phyloP scores from a whole-genome alignment of 2,797 vertebrate species.

The Gymnodraco acuticeps region DNA sequence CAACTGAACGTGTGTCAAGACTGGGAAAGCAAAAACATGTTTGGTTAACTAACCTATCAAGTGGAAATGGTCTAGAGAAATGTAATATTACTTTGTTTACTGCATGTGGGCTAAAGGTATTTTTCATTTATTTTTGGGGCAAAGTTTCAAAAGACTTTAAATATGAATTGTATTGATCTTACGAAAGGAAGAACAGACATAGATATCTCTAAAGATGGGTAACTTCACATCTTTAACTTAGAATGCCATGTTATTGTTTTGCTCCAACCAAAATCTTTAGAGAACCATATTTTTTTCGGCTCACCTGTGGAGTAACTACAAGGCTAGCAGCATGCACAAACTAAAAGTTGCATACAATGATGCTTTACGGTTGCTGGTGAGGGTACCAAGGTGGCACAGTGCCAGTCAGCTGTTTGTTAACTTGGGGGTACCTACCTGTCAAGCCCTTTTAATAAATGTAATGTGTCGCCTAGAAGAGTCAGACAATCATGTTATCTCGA shows the following conservation, averaged over 20 bases:
- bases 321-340: too few relatives aligned
- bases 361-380: too few relatives aligned
- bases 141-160: not conserved
- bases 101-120: not conserved
- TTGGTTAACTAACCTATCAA: conserved; percentile 22
- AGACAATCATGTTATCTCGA: too few relatives aligned
- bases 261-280: not conserved
- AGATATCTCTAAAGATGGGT: too few relatives aligned
- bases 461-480: too few relatives aligned
- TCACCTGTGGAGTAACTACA: too few relatives aligned
- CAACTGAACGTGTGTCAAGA: conserved; percentile 7
- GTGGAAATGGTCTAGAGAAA: conserved; percentile 21
- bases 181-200: not conserved
- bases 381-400: too few relatives aligned
- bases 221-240: not conserved
- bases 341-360: too few relatives aligned
- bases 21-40: conserved; percentile 11
- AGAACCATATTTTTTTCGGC: too few relatives aligned
- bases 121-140: not conserved
- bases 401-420: too few relatives aligned
- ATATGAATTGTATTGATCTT: not conserved
- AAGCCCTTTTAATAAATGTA: too few relatives aligned
- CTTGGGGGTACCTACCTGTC: too few relatives aligned
- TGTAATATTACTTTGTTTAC: not conserved
- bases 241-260: not conserved